Evolutionary conservation across 2,113 vertebrate genomes (phyloP), one percentile per base, ranked within the genome.

Genomic region (Ictalurus punctatus): DNA sequence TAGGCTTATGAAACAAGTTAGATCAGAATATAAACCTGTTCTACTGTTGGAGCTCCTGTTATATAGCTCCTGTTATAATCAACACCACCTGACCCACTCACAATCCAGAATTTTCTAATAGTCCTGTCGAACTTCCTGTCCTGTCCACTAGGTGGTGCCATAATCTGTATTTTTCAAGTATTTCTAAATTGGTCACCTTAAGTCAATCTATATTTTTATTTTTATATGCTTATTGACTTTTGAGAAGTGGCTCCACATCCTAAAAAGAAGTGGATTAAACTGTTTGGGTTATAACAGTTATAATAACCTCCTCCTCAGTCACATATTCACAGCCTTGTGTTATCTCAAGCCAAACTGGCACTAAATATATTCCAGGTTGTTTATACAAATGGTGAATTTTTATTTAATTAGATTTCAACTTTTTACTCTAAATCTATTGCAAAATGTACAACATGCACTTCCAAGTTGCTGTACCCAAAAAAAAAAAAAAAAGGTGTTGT

Each of bases 111-210:
- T 19, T 19, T 71, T 16, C 34, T 52, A 10, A 4, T 30, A 34
- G 17, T 71, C n/a, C n/a, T 17, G 14, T 30, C 1, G 8, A 10
- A 2, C 1, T 21, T 73, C 21, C 27, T 44, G 14, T 56, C 0
- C 27, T 30, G 40, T 25, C 65, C 74, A 89, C 84, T 16, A 83
- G 80, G 4, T 30, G 87, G 84, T 0, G 86, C 63, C 69, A 34
- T 17, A 71, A 69, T 14, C n/a, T 69, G 13, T 65, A n/a, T 65
- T 27, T 40, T 40, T 40, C 40, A 40, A 40, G 44, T 48, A 48
- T 13, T 63, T 63, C 27, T 67, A n/a, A n/a, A n/a, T n/a, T 2
- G 13, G 6, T 19, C 16, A 5, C 56, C 13, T 58, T 27, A 65
- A 65, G 25, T 65, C 27, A 21, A 61, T 61, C 58, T 54, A 14